phyloP scores from a whole-genome alignment of 1,140 invertebrate species.

The Sycophila sp. region DNA sequence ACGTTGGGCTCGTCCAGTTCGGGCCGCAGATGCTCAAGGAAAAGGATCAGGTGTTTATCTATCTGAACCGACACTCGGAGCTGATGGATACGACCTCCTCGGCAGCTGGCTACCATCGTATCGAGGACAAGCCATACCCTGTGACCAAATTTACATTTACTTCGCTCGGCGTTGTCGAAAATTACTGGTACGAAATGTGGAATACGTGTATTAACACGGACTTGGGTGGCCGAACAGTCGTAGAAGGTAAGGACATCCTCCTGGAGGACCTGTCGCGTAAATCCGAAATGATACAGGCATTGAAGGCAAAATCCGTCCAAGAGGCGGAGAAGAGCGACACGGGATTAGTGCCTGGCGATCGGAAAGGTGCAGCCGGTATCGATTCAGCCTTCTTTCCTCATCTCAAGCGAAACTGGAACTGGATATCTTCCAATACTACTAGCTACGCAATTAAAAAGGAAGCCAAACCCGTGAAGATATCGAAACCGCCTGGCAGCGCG shows the following conservation, averaged over 20 bases:
- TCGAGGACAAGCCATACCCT: conserved; percentile 71
- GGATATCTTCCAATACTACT: conserved; percentile 45
- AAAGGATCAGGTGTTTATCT: conserved; percentile 79
- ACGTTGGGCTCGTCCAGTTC: conserved; percentile 78
- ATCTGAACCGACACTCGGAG: conserved; percentile 72
- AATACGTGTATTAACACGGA: conserved; percentile 75
- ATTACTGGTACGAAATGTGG: conserved; percentile 81
- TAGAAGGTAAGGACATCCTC: conserved; percentile 65
- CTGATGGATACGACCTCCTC: conserved; percentile 76
- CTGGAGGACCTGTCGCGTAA: conserved; percentile 68
- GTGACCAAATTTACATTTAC: conserved; percentile 69
- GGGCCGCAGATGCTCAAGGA: conserved; percentile 74
- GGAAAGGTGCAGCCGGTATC: conserved; percentile 76
- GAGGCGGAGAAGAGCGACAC: conserved; percentile 66
- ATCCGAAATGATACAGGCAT: conserved; percentile 63
- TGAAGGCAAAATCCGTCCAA: conserved; percentile 56
- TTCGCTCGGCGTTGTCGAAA: conserved; percentile 68
- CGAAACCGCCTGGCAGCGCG: too few relatives aligned
- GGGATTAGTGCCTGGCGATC: conserved; percentile 77
- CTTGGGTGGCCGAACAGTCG: conserved; percentile 67
- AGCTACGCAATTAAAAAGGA: too few relatives aligned
- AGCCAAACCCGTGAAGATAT: too few relatives aligned
- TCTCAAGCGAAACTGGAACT: conserved; percentile 77
- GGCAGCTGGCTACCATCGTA: conserved; percentile 71
- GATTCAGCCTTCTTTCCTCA: conserved; percentile 78